phyloP scores from a whole-genome alignment of 2,797 vertebrate species.

The Antrozous pallidus region DNA sequence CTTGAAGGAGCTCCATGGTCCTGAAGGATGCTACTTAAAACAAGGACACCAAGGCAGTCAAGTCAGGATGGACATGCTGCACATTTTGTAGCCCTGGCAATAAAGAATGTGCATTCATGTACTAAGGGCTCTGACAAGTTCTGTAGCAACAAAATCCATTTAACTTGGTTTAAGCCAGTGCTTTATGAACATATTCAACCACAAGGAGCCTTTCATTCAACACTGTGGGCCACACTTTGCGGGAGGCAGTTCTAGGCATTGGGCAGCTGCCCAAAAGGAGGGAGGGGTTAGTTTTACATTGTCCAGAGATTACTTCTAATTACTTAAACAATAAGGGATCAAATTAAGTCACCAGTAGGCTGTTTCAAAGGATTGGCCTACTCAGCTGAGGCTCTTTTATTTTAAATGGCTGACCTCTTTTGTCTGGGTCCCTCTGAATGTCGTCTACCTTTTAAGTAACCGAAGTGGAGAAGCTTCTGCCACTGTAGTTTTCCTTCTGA shows the following conservation, averaged over 20 bases:
- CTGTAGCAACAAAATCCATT: neutral
- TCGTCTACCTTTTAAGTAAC: conserved; percentile 39
- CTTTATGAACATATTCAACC: neutral
- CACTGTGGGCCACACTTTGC: neutral
- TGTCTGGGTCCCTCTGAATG: neutral
- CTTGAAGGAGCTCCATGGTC: neutral
- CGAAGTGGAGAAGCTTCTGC: neutral
- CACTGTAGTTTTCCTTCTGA: conserved; percentile 24
- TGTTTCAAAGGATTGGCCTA: neutral
- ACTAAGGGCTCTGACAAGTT: neutral
- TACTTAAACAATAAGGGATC: neutral
- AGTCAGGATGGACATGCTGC: neutral
- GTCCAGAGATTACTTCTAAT: conserved; percentile 17
- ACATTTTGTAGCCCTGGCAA: neutral
- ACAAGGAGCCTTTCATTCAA: neutral
- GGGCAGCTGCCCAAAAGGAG: neutral
- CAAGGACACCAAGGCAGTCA: neutral
- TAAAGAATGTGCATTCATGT: rapidly evolving
- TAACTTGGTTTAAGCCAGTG: neutral
- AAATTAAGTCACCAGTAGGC: neutral
- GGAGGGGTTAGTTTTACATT: neutral
- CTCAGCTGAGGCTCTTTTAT: neutral
- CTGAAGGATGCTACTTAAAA: neutral
- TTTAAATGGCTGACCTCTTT: neutral
- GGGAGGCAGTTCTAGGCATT: rapidly evolving